These are phyloP conservation scores for Scortum barcoo DNA, from an alignment of 2,113 vertebrate species.

Conservation along the genomic window DNA sequence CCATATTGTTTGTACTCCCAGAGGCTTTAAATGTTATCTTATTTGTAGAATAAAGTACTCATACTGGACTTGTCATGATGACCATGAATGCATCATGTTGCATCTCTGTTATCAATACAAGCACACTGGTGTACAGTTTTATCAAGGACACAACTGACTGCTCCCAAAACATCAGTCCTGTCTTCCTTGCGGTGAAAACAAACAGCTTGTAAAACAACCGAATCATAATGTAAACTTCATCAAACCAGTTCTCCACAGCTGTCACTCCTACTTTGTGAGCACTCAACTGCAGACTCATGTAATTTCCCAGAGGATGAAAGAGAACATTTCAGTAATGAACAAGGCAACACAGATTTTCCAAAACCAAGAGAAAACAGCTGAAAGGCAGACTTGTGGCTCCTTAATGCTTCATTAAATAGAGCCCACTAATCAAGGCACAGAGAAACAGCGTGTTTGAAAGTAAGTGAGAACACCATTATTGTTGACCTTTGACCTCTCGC, in stretches of 20 bases:
- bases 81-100: background rate
- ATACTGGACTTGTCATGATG: background rate
- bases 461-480: constrained; percentile 25
- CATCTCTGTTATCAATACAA: background rate
- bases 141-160: constrained; percentile 1
- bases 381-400: background rate
- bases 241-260: constrained; percentile 3
- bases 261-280: background rate
- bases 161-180: constrained; percentile 8
- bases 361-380: background rate
- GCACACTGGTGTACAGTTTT: constrained; percentile 2
- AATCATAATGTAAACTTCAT: constrained; percentile 27
- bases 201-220: constrained; percentile 32
- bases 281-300: constrained; percentile 3
- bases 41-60: background rate
- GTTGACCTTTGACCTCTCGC: constrained; percentile 33
- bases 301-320: constrained; percentile 23
- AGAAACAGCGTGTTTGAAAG: background rate
- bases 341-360: background rate
- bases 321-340: constrained; percentile 20
- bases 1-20: background rate
- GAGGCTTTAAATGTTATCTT: background rate
- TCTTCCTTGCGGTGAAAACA: constrained; percentile 17
- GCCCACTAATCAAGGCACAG: background rate
- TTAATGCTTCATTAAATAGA: constrained; percentile 2